Conservation (phyloP, 2,888 invertebrate genomes). For the Corbicula japonica region DNA sequence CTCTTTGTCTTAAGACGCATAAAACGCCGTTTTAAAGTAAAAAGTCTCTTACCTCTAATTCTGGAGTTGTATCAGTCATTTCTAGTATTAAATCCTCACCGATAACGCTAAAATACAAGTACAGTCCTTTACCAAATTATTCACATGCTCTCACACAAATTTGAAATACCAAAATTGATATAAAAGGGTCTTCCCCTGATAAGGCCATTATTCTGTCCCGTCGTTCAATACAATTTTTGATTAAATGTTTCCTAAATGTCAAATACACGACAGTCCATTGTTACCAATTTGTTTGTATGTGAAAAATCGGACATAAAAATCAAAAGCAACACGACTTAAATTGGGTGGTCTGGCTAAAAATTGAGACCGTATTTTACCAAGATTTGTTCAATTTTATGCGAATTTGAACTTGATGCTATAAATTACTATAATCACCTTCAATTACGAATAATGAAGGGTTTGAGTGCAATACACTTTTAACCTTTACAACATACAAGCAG, state of each 20-base stretch:
- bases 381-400: not conserved
- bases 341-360: too few relatives aligned
- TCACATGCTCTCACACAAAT: not conserved
- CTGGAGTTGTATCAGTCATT: too few relatives aligned
- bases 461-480: too few relatives aligned
- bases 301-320: slow-evolving; percentile 1
- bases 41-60: too few relatives aligned
- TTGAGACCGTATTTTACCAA: not conserved
- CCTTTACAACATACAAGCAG: too few relatives aligned
- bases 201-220: not conserved
- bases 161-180: not conserved
- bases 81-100: too few relatives aligned
- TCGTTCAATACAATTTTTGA: slow-evolving; percentile 3
- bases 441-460: too few relatives aligned
- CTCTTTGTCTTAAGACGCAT: too few relatives aligned
- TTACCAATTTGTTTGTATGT: not conserved
- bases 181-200: not conserved
- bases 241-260: slow-evolving; percentile 20
- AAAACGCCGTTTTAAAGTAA: too few relatives aligned
- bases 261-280: slow-evolving; percentile 7
- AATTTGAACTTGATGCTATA: not conserved
- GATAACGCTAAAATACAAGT: too few relatives aligned
- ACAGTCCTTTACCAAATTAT: too few relatives aligned
- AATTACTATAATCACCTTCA: not conserved
- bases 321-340: too few relatives aligned